phyloP scores from a whole-genome alignment of 1,140 invertebrate species.

The Drosophila sturtevanti region DNA sequence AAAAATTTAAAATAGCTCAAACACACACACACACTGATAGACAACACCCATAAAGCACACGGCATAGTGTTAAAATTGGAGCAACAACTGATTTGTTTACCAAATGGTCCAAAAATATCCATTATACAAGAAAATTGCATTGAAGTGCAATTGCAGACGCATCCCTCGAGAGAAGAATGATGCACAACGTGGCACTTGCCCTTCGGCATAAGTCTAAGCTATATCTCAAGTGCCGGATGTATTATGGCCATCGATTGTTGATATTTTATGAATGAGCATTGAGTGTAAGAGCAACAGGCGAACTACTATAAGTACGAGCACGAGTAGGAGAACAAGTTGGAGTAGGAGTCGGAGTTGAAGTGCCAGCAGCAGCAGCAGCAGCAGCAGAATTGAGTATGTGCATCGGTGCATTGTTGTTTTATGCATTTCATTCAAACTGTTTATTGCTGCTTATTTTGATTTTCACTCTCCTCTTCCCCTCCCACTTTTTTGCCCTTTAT shows the following conservation, averaged over 20 bases:
- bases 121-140: conserved; percentile 42
- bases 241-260: conserved; percentile 47
- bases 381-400: conserved; percentile 21
- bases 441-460: conserved; percentile 41
- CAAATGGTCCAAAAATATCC: conserved; percentile 48
- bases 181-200: not conserved
- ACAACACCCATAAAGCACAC: conserved; percentile 23
- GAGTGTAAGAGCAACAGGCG: not conserved
- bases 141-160: conserved; percentile 23
- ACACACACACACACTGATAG: not conserved
- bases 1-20: conserved; percentile 38
- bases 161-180: not conserved
- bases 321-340: not conserved
- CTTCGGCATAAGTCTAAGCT: conserved; percentile 30
- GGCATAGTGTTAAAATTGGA: conserved; percentile 39
- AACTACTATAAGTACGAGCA: conserved; percentile 20
- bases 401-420: conserved; percentile 33
- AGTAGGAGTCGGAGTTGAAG: not conserved
- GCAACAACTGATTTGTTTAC: conserved; percentile 56
- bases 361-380: conserved; percentile 6
- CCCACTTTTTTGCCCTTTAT: not conserved
- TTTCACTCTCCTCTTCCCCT: not conserved
- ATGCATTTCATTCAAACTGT: conserved; percentile 45
- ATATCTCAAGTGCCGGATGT: conserved; percentile 58
- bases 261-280: conserved; percentile 57